Evolutionary conservation across 2,113 vertebrate genomes (phyloP), one percentile per base, ranked within the genome.

Genomic region (Marcusenius ussheri): DNA sequence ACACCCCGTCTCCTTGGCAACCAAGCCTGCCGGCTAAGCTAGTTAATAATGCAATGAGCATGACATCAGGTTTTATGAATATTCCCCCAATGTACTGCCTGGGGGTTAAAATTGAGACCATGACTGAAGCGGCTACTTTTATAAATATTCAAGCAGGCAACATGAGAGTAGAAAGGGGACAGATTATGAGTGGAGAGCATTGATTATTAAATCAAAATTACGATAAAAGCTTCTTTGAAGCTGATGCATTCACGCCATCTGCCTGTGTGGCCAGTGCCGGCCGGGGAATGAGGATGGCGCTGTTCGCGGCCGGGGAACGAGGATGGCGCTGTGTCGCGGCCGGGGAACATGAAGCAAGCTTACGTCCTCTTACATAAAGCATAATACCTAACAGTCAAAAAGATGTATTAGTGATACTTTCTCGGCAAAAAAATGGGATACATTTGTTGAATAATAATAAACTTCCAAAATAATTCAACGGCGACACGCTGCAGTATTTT

Each of bases 401-500:
- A 31, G n/a, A 19, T 42, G 31, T 7, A 49, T 86, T 27, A 27
- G 1, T 51, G 6, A 86, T 51, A 17, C 13, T 53, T 19, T 39
- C 21, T 39, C 17, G 17, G n/a, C 19, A 85, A 46, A 27, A 21
- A 89, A 89, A 62, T 31, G 31, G 74, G 74, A 80, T 19, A 42
- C 47, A 80, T 89, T 83, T 53, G 91, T 93, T 90, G 90, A 90
- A 94, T 89, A 93, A 94, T 62, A 62, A 70, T 70, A 31, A 70
- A 70, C n/a, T 93, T 94, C 91, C 92, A 89, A 90, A 89, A 47
- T 85, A 70, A 74, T 92, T 27, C 90, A 90, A 92, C 66, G 42
- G 74, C 91, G 93, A 93, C 93, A 91, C 91, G 91, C 51, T 88
- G 50, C 56, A 88, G 88, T 87, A 90, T 91, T 91, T 91, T 93